These are phyloP conservation scores for Hemicentrotus pulcherrimus DNA, from an alignment of 35 echinoderm and acorn worm species.

Conservation along the genomic window DNA sequence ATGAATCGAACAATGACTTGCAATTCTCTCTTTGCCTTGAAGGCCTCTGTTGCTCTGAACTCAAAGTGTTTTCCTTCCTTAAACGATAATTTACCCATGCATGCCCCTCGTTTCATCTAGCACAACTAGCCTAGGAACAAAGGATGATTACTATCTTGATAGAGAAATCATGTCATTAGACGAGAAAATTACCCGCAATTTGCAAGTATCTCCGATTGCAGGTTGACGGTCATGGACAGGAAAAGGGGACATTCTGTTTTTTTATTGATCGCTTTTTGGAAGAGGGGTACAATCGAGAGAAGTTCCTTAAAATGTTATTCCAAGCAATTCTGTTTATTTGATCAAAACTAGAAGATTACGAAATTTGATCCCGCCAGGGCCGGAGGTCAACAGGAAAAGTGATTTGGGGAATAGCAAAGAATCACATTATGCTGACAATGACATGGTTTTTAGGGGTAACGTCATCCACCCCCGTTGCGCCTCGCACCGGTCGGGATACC, in stretches of 20 bases:
- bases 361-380: neutral
- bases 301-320: slow-evolving; percentile 29
- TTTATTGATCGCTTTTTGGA: slow-evolving; percentile 21
- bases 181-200: slow-evolving; percentile 3
- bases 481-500: neutral
- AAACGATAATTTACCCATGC: neutral
- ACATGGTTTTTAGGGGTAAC: neutral
- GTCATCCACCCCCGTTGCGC: neutral
- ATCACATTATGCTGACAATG: slow-evolving; percentile 11
- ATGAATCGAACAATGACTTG: neutral
- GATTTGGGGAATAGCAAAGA: neutral
- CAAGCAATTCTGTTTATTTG: neutral
- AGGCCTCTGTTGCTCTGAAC: neutral
- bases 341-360: neutral
- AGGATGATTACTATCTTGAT: neutral
- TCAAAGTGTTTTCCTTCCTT: neutral
- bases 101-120: neutral
- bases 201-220: slow-evolving; percentile 16
- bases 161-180: neutral
- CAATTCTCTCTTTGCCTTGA: neutral
- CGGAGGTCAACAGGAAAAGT: neutral
- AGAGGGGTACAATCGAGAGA: neutral
- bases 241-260: neutral
- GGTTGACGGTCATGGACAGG: neutral
- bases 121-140: neutral